A percentile compares a stretch with the other conserved stretches of the same genome.
Conservation (phyloP, 2,113 vertebrate genomes). For the Stigmatopora argus region DNA sequence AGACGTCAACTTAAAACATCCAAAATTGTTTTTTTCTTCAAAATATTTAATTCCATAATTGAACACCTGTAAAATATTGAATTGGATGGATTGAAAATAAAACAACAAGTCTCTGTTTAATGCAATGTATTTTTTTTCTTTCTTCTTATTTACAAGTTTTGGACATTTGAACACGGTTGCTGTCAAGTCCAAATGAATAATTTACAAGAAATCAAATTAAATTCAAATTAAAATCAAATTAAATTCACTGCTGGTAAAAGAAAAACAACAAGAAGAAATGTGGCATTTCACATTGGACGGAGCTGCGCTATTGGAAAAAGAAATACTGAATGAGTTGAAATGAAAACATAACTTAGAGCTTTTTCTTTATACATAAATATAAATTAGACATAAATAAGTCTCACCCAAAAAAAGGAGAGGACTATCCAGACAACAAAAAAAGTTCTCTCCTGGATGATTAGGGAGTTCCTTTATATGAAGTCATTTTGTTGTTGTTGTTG, state of each 20-base stretch:
- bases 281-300: slow-evolving; percentile 8
- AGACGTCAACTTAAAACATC: slow-evolving; percentile 41
- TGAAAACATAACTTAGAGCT: slow-evolving; percentile 71
- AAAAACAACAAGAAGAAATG: slow-evolving; percentile 35
- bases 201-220: slow-evolving; percentile 22
- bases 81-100: slow-evolving; percentile 22
- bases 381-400: slow-evolving; percentile 67
- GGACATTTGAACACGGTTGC: neutral
- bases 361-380: slow-evolving; percentile 63
- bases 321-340: slow-evolving; percentile 58
- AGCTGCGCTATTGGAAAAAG: neutral
- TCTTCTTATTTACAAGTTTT: slow-evolving; percentile 69
- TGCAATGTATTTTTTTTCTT: slow-evolving; percentile 66
- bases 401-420: slow-evolving; percentile 2
- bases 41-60: neutral
- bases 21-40: slow-evolving; percentile 21
- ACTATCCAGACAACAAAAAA: slow-evolving; percentile 24
- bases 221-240: slow-evolving; percentile 20
- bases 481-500: slow-evolving; percentile 8
- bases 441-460: slow-evolving; percentile 24
- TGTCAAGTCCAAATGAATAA: slow-evolving; percentile 6
- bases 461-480: neutral
- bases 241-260: slow-evolving; percentile 12
- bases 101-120: slow-evolving; percentile 40
- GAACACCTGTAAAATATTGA: slow-evolving; percentile 26